Conservation (phyloP, 2,888 invertebrate species). For the Anthrax anthrax region DNA sequence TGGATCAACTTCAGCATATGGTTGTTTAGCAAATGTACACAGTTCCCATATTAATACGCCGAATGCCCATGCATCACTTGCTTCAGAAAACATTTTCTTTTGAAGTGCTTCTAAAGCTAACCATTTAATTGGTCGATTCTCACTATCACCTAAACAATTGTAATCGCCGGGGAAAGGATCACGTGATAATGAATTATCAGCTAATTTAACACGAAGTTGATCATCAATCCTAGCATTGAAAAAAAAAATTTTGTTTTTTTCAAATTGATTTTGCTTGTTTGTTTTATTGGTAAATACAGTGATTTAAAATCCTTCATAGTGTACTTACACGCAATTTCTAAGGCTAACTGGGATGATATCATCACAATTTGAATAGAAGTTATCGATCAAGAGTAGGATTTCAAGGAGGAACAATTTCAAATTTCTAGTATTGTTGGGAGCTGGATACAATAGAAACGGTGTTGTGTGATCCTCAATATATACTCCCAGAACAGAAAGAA, state of each 20-base stretch:
- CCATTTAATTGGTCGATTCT: slow-evolving; percentile 90
- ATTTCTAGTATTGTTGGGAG: slow-evolving; percentile 39
- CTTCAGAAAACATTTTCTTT: slow-evolving; percentile 66
- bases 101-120: slow-evolving; percentile 75
- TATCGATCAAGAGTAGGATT: slow-evolving; percentile 28
- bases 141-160: slow-evolving; percentile 84
- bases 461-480: slow-evolving; percentile 82
- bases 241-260: background rate
- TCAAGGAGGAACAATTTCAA: slow-evolving; percentile 31
- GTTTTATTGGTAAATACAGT: too few relatives aligned
- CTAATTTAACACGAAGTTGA: slow-evolving; percentile 66
- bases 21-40: slow-evolving; percentile 78
- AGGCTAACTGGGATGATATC: slow-evolving; percentile 71
- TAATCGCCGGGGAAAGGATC: slow-evolving; percentile 90
- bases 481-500: slow-evolving; percentile 72
- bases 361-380: slow-evolving; percentile 68
- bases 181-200: slow-evolving; percentile 74
- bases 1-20: slow-evolving; percentile 81
- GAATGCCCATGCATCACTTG: slow-evolving; percentile 92
- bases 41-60: slow-evolving; percentile 93
- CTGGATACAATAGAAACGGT: slow-evolving; percentile 70
- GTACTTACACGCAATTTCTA: slow-evolving; percentile 82
- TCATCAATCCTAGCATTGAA: slow-evolving; percentile 50
- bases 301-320: too few relatives aligned
- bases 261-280: too few relatives aligned